Evolutionary conservation across 2,888 invertebrate genomes (phyloP).

Genomic region (Patella pellucida): DNA sequence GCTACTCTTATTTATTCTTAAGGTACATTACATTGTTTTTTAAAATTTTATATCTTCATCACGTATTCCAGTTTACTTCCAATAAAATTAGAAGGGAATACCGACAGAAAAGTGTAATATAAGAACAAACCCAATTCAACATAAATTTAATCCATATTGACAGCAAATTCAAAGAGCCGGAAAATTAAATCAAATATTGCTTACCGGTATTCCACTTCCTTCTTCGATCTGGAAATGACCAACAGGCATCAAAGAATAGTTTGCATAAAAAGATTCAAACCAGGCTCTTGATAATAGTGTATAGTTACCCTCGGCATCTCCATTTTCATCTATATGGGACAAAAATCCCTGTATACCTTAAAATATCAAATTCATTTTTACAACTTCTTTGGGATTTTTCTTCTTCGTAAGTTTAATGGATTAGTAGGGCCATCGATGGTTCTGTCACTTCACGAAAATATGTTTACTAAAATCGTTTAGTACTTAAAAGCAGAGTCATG

Average conservation of each 20-base stretch:
- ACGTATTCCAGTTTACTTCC: too few relatives aligned
- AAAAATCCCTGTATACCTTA: conserved; percentile 67
- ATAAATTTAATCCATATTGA: too few relatives aligned
- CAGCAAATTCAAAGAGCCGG: too few relatives aligned
- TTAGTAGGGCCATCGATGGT: background rate
- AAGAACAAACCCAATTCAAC: too few relatives aligned
- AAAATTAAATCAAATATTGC: background rate
- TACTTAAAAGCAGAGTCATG: too few relatives aligned
- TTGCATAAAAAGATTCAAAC: conserved; percentile 34
- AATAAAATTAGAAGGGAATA: too few relatives aligned
- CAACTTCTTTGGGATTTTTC: background rate
- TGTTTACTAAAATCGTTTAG: too few relatives aligned
- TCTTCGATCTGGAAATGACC: conserved; percentile 56
- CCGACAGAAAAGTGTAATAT: too few relatives aligned
- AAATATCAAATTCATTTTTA: conserved; percentile 23
- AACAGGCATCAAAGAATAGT: conserved; percentile 65
- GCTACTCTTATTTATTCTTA: too few relatives aligned
- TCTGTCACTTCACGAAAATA: too few relatives aligned
- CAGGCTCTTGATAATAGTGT: conserved; percentile 59
- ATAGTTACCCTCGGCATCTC: conserved; percentile 69
- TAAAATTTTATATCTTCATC: too few relatives aligned
- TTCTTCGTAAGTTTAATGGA: background rate
- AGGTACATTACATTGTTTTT: too few relatives aligned
- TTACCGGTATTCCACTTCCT: conserved; percentile 45
- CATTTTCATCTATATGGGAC: conserved; percentile 65